Evolutionary conservation across 2,797 vertebrate genomes (phyloP), one percentile per base, ranked within the genome.

Genomic region (Molossus alvarezi): DNA sequence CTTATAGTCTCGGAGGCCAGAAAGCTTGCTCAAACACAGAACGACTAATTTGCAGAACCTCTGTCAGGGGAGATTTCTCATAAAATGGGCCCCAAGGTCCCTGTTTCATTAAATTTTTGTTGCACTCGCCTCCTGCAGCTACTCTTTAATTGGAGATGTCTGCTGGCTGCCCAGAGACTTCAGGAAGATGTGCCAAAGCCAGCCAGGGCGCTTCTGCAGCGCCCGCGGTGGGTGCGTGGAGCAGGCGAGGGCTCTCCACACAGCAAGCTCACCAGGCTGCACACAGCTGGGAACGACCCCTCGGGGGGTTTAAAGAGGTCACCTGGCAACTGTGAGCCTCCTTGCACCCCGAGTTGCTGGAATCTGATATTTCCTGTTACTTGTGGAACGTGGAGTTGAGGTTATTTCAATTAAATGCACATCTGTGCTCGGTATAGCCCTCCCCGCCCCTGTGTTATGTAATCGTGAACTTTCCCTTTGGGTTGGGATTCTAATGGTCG

Each of bases 71-170:
- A 92, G 95, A 97, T 95, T 97, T 98, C 98, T 98, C 85, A 94
- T 97, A 97, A 96, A 97, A 95, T 91, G 95, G 97, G 84, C 57
- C 71, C 89, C 41, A 93, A 94, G 97, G 90, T 95, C 95, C 80
- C 90, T 84, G 88, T 97, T 98, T 97, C 75, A 94, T 97, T 97
- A 96, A 97, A 97, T 71, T 97, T 82, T 91, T 97, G 72, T 95
- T 97, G 58, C 73, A 95, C 90, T 96, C 93, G 90, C 96, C 88
- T 94, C 77, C 67, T 80, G 93, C 81, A 83, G 96, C 93, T 87
- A 96, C 96, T 79, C 51, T 97, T 97, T 97, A 97, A 97, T 96
- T 97, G 97, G 97, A 75, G 93, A 97, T 97, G 95, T 77, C 91
- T 97, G 81, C 79, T 90, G 3, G 0, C 93, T 94, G 90, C 87